phyloP scores from a whole-genome alignment of 2,797 vertebrate genomes.

The Rallus crepitans region DNA sequence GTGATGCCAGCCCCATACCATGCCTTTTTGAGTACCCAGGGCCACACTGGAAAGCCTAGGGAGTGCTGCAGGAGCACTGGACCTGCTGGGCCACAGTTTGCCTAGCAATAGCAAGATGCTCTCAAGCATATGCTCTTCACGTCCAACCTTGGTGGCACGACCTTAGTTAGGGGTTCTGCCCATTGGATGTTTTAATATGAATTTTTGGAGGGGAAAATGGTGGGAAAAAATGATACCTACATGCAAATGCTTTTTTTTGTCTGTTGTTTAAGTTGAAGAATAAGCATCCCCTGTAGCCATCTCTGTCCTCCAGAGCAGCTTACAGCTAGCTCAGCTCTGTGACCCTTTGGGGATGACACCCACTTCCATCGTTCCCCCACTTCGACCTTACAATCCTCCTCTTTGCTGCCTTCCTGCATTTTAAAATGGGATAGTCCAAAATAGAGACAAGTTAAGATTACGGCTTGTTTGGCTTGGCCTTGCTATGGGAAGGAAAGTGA shows the following conservation, averaged over 20 bases:
- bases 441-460: not conserved
- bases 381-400: not conserved
- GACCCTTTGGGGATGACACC: not conserved
- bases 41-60: not conserved
- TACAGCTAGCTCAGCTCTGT: not conserved
- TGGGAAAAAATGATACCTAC: not conserved
- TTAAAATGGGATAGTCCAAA: slow-evolving; percentile 13
- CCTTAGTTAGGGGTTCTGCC: not conserved
- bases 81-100: not conserved
- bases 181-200: not conserved
- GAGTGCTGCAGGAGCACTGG: not conserved
- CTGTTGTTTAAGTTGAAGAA: not conserved
- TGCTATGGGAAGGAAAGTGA: slow-evolving; percentile 21
- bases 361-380: not conserved
- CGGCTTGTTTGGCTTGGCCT: slow-evolving; percentile 21
- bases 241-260: not conserved
- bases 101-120: not conserved
- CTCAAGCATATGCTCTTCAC: not conserved
- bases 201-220: not conserved
- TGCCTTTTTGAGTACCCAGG: not conserved
- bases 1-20: not conserved
- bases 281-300: not conserved
- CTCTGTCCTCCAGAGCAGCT: not conserved
- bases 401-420: not conserved
- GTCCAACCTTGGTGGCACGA: not conserved